These are phyloP conservation scores for Sebastes taczanowskii DNA, from an alignment of 2,797 vertebrate species.

Conservation along the genomic window DNA sequence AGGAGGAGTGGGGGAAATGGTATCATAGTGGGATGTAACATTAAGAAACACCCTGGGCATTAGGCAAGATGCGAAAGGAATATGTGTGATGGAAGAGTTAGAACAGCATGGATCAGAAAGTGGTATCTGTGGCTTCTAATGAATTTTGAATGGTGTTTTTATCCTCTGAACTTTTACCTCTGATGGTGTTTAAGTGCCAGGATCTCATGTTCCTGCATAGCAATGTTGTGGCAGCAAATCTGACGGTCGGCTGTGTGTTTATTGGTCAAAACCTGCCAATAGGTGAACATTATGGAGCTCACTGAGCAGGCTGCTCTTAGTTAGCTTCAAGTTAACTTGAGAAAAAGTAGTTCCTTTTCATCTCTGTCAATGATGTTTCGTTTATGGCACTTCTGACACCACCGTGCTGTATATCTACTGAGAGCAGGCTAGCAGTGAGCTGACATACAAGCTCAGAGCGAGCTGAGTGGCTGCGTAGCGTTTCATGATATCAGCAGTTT, in stretches of 20 bases:
- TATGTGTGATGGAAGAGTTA: constrained; percentile 29
- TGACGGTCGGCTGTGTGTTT: constrained; percentile 13
- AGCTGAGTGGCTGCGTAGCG: background rate
- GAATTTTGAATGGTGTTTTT: constrained; percentile 56
- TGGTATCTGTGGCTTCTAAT: constrained; percentile 31
- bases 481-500: constrained; percentile 51
- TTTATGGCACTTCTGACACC: constrained; percentile 28
- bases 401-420: constrained; percentile 22
- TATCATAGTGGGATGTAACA: constrained; percentile 48
- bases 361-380: constrained; percentile 4
- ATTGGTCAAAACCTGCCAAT: constrained; percentile 4
- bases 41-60: constrained; percentile 53
- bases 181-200: constrained; percentile 37
- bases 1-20: constrained; percentile 27
- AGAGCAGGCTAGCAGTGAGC: constrained; percentile 28
- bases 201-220: constrained; percentile 5
- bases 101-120: constrained; percentile 45
- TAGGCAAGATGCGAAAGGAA: constrained; percentile 42
- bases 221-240: background rate
- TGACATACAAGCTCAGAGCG: constrained; percentile 22
- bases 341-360: background rate
- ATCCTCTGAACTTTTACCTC: constrained; percentile 46
- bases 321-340: constrained; percentile 2
- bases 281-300: background rate
- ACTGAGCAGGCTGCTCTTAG: background rate